A percentile compares a stretch with the other conserved stretches of the same genome.
phyloP scores from a whole-genome alignment of 2,888 invertebrate species.

The Phyllotreta striolata region DNA sequence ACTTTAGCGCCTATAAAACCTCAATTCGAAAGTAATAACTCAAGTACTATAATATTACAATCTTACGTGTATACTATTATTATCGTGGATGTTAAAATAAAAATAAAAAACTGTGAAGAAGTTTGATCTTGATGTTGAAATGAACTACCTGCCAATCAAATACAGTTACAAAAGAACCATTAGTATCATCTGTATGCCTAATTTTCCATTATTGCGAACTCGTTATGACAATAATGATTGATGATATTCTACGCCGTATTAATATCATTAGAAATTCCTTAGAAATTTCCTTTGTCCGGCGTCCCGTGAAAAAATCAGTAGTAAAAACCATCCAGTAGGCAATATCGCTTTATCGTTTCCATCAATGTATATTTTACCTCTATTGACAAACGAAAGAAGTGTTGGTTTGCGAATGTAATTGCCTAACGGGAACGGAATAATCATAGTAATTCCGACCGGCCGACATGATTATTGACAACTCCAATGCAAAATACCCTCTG shows the following conservation, averaged over 20 bases:
- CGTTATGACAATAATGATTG: constrained; percentile 19
- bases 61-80: neutral
- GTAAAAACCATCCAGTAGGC: too few species aligned
- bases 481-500: constrained; percentile 15
- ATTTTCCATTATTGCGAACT: constrained; percentile 9
- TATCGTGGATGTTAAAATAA: neutral
- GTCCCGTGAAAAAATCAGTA: too few species aligned
- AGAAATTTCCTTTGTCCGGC: too few species aligned
- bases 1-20: too few species aligned
- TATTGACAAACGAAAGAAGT: constrained; percentile 8
- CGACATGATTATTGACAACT: constrained; percentile 24
- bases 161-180: constrained; percentile 16
- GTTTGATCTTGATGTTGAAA: constrained; percentile 1
- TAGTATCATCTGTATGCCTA: constrained; percentile 1
- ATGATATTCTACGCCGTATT: constrained; percentile 2
- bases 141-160: constrained; percentile 7
- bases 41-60: too few species aligned
- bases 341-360: too few species aligned
- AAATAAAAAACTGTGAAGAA: too few species aligned
- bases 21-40: too few species aligned
- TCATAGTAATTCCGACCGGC: constrained; percentile 20
- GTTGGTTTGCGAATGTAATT: constrained; percentile 14
- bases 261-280: too few species aligned
- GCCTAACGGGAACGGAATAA: constrained; percentile 27
- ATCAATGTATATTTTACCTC: too few species aligned